Conservation (phyloP, 1,140 invertebrate genomes). For the Lithobius niger region DNA sequence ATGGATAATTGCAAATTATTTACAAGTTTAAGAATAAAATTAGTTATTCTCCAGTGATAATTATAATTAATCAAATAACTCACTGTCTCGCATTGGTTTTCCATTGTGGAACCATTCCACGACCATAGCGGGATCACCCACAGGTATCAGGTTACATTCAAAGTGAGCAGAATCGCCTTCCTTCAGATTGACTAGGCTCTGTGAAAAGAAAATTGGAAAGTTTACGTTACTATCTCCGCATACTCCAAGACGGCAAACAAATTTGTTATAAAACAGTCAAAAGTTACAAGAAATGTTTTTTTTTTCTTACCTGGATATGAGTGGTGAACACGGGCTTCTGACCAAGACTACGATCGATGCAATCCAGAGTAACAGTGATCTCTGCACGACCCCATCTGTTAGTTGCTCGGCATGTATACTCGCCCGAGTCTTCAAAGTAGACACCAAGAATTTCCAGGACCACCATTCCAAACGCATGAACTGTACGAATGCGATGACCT, state of each 20-base stretch:
- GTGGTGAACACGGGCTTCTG: slow-evolving; percentile 77
- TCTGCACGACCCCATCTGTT: slow-evolving; percentile 79
- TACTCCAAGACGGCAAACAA: not conserved
- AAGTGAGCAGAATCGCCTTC: slow-evolving; percentile 87
- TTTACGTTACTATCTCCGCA: not conserved
- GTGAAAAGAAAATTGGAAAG: slow-evolving; percentile 19
- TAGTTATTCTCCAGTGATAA: slow-evolving; percentile 12
- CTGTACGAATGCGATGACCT: slow-evolving; percentile 67
- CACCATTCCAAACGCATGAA: slow-evolving; percentile 91
- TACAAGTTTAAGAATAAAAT: slow-evolving; percentile 16
- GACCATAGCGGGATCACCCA: slow-evolving; percentile 84
- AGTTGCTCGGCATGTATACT: slow-evolving; percentile 69
- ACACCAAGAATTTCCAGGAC: slow-evolving; percentile 82
- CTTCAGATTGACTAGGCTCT: slow-evolving; percentile 68
- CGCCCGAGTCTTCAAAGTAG: slow-evolving; percentile 73
- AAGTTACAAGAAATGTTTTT: not conserved
- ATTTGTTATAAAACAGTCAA: not conserved
- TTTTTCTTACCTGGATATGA: slow-evolving; percentile 43
- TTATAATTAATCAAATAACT: slow-evolving; percentile 15
- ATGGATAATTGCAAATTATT: not conserved
- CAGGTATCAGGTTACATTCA: slow-evolving; percentile 78
- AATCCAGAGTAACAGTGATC: slow-evolving; percentile 67
- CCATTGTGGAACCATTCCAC: slow-evolving; percentile 95
- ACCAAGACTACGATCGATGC: slow-evolving; percentile 66
- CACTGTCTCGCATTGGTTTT: slow-evolving; percentile 64